Evolutionary conservation across 2,888 invertebrate species (phyloP).

Genomic region (Perithous albicinctus): DNA sequence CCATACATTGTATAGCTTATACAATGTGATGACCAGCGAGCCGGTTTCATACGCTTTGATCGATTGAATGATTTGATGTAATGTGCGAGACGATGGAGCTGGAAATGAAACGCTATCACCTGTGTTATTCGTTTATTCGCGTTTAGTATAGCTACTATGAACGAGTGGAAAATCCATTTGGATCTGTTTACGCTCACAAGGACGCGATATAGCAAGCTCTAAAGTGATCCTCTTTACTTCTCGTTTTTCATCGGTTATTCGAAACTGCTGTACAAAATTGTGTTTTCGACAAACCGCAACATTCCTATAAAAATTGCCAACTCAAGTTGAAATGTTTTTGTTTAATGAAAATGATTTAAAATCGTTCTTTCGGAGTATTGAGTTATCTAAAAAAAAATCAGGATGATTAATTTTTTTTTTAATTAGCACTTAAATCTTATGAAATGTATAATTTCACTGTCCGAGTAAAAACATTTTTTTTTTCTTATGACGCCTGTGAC

Average conservation of each 20-base stretch:
- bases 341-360: no score
- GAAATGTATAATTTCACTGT: no score
- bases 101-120: constrained; percentile 2
- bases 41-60: constrained; percentile 22
- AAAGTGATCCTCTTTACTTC: background rate
- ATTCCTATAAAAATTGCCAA: background rate
- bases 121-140: background rate
- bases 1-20: background rate
- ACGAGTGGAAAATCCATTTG: constrained; percentile 61
- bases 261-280: background rate
- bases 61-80: constrained; percentile 66
- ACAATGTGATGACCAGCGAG: background rate
- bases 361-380: no score
- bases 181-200: constrained; percentile 54
- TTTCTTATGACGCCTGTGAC: no score
- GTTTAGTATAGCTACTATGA: constrained; percentile 17
- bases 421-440: no score
- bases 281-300: background rate
- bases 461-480: no score
- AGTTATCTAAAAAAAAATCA: no score
- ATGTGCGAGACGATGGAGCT: constrained; percentile 36
- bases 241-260: constrained; percentile 6
- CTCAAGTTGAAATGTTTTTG: constrained; percentile 13
- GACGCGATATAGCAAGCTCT: constrained; percentile 1
- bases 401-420: no score